Evolutionary conservation across 2,888 invertebrate genomes (phyloP).

Genomic region (Dryadula phaetusa): DNA sequence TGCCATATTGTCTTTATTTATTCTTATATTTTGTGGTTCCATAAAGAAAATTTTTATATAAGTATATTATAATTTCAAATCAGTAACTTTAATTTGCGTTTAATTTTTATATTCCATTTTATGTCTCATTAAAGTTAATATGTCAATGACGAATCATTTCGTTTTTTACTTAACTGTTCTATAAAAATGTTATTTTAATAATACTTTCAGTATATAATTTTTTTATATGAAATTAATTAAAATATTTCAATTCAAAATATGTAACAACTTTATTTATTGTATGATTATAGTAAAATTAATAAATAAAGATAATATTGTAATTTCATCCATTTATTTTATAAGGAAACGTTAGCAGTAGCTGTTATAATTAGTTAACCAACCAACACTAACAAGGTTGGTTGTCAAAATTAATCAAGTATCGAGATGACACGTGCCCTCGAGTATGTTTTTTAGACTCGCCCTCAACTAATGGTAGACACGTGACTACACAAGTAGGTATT

Average conservation of each 20-base stretch:
- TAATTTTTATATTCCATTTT: neutral
- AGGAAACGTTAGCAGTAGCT: conserved; percentile 8
- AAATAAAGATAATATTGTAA: neutral
- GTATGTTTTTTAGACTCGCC: conserved; percentile 61
- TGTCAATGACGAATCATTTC: too few species aligned
- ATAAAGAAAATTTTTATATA: neutral
- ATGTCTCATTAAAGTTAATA: too few species aligned
- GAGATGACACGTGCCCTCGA: conserved; percentile 70
- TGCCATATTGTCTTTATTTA: conserved; percentile 26
- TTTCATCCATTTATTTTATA: conserved; percentile 9
- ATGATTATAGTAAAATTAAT: neutral
- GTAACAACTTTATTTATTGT: too few species aligned
- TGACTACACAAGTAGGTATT: conserved; percentile 67
- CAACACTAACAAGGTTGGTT: conserved; percentile 65
- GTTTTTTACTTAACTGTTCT: too few species aligned
- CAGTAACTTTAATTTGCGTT: too few species aligned
- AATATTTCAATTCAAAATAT: too few species aligned
- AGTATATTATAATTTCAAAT: too few species aligned
- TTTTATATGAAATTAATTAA: too few species aligned
- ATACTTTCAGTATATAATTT: too few species aligned
- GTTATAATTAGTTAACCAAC: conserved; percentile 51
- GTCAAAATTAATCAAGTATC: conserved; percentile 77
- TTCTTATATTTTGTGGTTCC: conserved; percentile 4
- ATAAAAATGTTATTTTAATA: too few species aligned
- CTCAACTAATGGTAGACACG: conserved; percentile 72